These are phyloP conservation scores for Sclerurus mexicanus DNA, from an alignment of 2,113 vertebrate genomes.

Conservation along the genomic window DNA sequence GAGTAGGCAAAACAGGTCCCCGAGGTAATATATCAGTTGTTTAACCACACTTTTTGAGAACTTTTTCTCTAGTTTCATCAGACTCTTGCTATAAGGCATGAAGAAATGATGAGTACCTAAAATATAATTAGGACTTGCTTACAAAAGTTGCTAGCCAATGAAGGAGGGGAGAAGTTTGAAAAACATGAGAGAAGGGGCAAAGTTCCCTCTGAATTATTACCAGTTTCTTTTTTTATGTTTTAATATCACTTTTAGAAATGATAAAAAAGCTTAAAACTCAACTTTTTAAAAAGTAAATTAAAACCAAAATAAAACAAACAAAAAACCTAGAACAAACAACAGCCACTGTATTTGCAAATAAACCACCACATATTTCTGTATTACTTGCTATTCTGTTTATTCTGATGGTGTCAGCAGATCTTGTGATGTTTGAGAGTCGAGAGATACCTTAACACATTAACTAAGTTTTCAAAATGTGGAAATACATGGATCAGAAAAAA, in stretches of 20 bases:
- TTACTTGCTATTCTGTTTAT: neutral
- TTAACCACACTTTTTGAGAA: neutral
- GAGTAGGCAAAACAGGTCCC: neutral
- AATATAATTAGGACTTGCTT: neutral
- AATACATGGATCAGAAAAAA: neutral
- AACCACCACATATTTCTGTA: neutral
- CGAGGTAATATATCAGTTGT: neutral
- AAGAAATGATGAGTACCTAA: neutral
- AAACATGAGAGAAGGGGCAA: neutral
- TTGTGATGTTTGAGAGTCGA: neutral
- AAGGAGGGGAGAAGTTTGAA: neutral
- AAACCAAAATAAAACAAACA: too few relatives aligned
- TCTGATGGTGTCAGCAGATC: neutral
- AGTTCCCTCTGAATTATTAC: neutral
- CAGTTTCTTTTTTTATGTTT: neutral
- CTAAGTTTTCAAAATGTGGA: neutral
- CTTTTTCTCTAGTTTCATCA: neutral
- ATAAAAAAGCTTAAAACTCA: neutral
- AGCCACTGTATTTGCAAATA: neutral
- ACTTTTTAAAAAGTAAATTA: neutral
- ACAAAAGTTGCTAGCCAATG: neutral
- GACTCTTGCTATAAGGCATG: neutral
- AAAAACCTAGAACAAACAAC: rapidly evolving
- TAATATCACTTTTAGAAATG: neutral
- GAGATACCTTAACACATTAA: neutral